Base-by-base conservation (phyloP, 2,113 vertebrate species). In the Accipiter virgatus region DNA sequence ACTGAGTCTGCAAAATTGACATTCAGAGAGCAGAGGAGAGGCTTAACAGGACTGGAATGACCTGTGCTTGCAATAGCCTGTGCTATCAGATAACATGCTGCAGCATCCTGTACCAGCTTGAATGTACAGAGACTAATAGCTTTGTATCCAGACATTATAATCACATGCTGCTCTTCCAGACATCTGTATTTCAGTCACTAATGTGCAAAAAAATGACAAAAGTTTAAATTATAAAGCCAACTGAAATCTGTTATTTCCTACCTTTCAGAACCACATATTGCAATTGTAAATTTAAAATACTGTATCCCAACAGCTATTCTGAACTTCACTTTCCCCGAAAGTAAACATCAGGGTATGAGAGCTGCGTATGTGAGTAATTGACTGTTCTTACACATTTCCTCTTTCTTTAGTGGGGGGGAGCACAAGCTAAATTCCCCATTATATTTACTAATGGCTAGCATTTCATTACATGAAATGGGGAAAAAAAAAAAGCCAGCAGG, bases 51-150 rank as follows among this genome's bases (percentile, higher is more conserved):
- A 31, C 22, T 34, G 61, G 62, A 34, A 29, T 26, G 53, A 20
- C 50, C 52, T 61, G 36, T 43, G 74, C 31, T 62, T 74, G 55
- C 88, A 83, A 53, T 7, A 23, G 65, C 32, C 48, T 47, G 74
- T 21, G 86, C 59, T 79, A 36, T 16, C 26, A 63, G 53, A 4
- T 27, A 72, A 32, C 42, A 6, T 2, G 16, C 82, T 90, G 78
- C 82, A 79, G 58, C 53, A 40, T 38, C 20, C 56, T 52, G 26
- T 23, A 43, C 27, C 45, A 50, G 53, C 27, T 16, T 14, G 19
- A 59, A 38, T 0, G 0, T 16, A 27, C 0, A 0, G 25, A 70
- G 55, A n/a, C 67, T 23, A 18, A 48, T 0, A 53, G 26, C 56
- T 66, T 48, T 42, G 29, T 18, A 58, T 20, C n/a, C 86, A 90